Evolutionary conservation across 1,140 invertebrate species (phyloP).

Genomic region (Drosophila lowei): DNA sequence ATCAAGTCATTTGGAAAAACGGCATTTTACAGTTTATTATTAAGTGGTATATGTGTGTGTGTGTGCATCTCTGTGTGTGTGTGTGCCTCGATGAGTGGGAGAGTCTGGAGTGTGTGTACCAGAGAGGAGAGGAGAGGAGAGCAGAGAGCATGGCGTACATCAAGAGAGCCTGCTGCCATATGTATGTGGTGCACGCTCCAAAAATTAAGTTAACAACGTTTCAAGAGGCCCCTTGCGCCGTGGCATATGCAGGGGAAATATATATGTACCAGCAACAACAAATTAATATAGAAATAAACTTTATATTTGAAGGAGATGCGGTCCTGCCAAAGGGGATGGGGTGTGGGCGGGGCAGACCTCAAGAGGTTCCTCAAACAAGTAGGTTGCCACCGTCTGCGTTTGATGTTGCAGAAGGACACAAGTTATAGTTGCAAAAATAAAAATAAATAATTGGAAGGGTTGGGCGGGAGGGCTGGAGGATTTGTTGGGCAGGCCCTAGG

Average conservation of each 20-base stretch:
- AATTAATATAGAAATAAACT: slow-evolving; percentile 48
- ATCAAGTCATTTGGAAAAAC: slow-evolving; percentile 80
- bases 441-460: slow-evolving; percentile 11
- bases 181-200: slow-evolving; percentile 75
- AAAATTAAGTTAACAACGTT: slow-evolving; percentile 82
- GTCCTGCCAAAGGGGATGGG: slow-evolving; percentile 7
- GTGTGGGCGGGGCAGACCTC: slow-evolving; percentile 30
- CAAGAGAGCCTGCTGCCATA: too few species aligned
- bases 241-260: slow-evolving; percentile 46
- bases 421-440: slow-evolving; percentile 44
- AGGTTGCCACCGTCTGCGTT: slow-evolving; percentile 24
- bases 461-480: too few species aligned
- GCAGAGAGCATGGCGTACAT: slow-evolving; percentile 7
- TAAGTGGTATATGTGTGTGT: slow-evolving; percentile 54
- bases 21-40: slow-evolving; percentile 69
- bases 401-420: slow-evolving; percentile 1
- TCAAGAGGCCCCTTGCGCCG: slow-evolving; percentile 65
- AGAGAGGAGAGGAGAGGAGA: not conserved
- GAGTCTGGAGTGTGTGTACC: slow-evolving; percentile 32
- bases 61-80: slow-evolving; percentile 23
- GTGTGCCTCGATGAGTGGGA: slow-evolving; percentile 45
- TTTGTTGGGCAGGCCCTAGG: too few species aligned
- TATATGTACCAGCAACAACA: slow-evolving; percentile 10
- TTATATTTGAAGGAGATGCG: slow-evolving; percentile 38
- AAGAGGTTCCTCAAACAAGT: slow-evolving; percentile 45